A percentile compares a stretch with the other conserved stretches of the same genome.
These are phyloP conservation scores for Aleiodes sp. DNA, from an alignment of 1,140 invertebrate genomes.

Conservation along the genomic window DNA sequence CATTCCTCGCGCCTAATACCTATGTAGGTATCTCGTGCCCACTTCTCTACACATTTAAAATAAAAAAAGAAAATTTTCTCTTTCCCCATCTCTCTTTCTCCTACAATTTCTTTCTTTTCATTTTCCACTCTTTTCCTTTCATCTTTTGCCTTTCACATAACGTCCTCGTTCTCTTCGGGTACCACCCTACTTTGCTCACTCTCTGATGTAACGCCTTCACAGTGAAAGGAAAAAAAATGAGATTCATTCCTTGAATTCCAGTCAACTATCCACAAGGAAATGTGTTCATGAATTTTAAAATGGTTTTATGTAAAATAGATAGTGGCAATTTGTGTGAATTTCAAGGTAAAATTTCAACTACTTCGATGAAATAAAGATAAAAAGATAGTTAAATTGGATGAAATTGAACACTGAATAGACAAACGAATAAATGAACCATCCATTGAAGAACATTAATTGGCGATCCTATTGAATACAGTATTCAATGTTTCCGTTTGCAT, in stretches of 20 bases:
- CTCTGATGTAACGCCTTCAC: neutral
- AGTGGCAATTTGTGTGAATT: constrained; percentile 17
- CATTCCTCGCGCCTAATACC: neutral
- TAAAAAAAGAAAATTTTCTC: too few relatives aligned
- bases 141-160: neutral
- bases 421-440: too few relatives aligned
- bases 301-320: constrained; percentile 25
- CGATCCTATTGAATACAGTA: too few relatives aligned
- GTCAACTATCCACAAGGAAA: constrained; percentile 17
- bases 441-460: too few relatives aligned
- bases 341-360: neutral
- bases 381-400: neutral
- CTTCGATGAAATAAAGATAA: neutral
- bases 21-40: neutral
- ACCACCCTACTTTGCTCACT: neutral
- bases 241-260: constrained; percentile 23
- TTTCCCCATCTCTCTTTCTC: neutral
- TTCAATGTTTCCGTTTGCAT: too few relatives aligned
- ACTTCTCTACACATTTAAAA: neutral
- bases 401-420: too few relatives aligned
- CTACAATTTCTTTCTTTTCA: constrained; percentile 12
- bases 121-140: constrained; percentile 6
- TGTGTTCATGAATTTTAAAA: constrained; percentile 33
- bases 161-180: neutral
- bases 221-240: neutral